Evolutionary conservation across 2,888 invertebrate species (phyloP).

Genomic region (Hypolimnas misippus): DNA sequence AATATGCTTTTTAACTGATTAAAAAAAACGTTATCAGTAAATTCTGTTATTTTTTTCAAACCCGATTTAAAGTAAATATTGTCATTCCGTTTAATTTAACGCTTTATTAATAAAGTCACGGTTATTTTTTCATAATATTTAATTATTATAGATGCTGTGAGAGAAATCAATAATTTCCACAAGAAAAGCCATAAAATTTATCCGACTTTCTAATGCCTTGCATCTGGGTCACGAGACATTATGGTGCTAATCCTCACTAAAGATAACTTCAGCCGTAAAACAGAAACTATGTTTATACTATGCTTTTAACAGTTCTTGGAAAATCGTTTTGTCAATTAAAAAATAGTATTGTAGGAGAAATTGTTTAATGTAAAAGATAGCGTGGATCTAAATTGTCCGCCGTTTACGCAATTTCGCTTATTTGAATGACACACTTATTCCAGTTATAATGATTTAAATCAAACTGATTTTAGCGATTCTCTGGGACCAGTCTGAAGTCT

Average conservation of each 20-base stretch:
- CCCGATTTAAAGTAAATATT: neutral
- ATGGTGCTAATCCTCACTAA: conserved; percentile 10
- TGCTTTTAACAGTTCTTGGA: neutral
- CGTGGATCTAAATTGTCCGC: too few relatives aligned
- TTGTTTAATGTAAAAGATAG: too few relatives aligned
- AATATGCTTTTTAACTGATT: too few relatives aligned
- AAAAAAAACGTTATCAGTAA: too few relatives aligned
- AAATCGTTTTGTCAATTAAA: too few relatives aligned
- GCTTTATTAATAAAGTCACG: neutral
- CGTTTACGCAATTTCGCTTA: too few relatives aligned
- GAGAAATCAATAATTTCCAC: conserved; percentile 42
- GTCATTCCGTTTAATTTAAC: neutral
- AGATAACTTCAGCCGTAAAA: neutral
- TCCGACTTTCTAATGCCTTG: conserved; percentile 45
- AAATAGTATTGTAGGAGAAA: too few relatives aligned
- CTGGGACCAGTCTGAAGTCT: too few relatives aligned
- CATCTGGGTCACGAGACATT: conserved; percentile 40
- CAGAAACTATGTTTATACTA: neutral
- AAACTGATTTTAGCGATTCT: too few relatives aligned
- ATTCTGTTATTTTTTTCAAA: too few relatives aligned
- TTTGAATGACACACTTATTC: too few relatives aligned
- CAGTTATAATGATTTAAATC: too few relatives aligned
- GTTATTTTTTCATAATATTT: neutral
- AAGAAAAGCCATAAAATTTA: conserved; percentile 33
- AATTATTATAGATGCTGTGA: conserved; percentile 22